Evolutionary conservation across 2,888 invertebrate genomes (phyloP).

Genomic region (Pterostichus niger): DNA sequence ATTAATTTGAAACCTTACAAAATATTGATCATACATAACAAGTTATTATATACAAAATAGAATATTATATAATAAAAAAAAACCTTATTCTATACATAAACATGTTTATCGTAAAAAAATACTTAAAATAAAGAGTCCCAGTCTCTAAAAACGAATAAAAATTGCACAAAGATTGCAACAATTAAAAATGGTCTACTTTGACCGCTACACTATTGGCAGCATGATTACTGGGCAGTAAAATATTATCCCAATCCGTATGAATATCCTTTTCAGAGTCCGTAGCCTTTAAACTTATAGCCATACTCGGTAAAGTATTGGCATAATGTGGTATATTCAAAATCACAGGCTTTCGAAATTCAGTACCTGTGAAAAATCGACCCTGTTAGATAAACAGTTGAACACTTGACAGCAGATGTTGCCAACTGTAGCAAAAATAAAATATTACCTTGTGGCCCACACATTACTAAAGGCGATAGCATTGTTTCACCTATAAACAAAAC

Average conservation of each 20-base stretch:
- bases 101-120: slow-evolving; percentile 8
- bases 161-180: slow-evolving; percentile 53
- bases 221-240: slow-evolving; percentile 89
- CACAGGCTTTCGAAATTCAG: slow-evolving; percentile 93
- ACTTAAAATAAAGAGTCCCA: slow-evolving; percentile 20
- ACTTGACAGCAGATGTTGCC: not conserved
- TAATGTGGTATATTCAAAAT: slow-evolving; percentile 94
- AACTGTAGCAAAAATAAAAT: slow-evolving; percentile 14
- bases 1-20: slow-evolving; percentile 30
- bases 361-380: slow-evolving; percentile 76
- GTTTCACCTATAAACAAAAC: slow-evolving; percentile 88
- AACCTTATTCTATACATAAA: slow-evolving; percentile 22
- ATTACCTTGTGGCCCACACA: slow-evolving; percentile 96
- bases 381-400: slow-evolving; percentile 69
- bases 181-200: slow-evolving; percentile 93
- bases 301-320: slow-evolving; percentile 87
- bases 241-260: slow-evolving; percentile 92
- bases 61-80: slow-evolving; percentile 41
- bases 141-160: slow-evolving; percentile 20
- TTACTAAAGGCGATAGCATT: slow-evolving; percentile 95
- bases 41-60: slow-evolving; percentile 28
- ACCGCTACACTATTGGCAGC: slow-evolving; percentile 93
- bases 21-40: slow-evolving; percentile 46
- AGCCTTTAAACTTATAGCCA: slow-evolving; percentile 88
- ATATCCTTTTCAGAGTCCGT: slow-evolving; percentile 91